phyloP scores from a whole-genome alignment of 2,113 vertebrate species.

The Neolamprologus variostigma region DNA sequence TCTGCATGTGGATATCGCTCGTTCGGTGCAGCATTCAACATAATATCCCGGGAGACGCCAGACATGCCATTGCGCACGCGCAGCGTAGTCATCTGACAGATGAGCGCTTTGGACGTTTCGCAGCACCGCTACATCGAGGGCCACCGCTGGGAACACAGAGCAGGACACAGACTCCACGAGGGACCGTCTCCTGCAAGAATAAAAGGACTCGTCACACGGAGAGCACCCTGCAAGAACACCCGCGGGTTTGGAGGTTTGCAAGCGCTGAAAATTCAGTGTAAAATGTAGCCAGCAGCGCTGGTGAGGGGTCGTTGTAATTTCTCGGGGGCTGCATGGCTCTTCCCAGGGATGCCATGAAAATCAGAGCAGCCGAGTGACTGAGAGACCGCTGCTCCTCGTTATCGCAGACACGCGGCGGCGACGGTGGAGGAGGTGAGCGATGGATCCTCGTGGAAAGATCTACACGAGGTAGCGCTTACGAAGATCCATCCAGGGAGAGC shows the following conservation, averaged over 20 bases:
- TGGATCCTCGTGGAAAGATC: conserved; percentile 33
- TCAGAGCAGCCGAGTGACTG: conserved; percentile 36
- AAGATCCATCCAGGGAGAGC: conserved; percentile 30
- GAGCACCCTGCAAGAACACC: neutral
- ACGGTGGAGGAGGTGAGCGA: conserved; percentile 17
- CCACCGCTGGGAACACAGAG: conserved; percentile 9
- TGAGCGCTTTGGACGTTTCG: conserved; percentile 8
- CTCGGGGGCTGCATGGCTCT: conserved; percentile 46
- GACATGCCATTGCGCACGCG: conserved; percentile 41
- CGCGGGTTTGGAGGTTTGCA: neutral
- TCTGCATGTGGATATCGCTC: neutral
- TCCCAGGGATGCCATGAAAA: conserved; percentile 59
- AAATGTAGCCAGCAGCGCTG: conserved; percentile 33
- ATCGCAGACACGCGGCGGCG: conserved; percentile 23
- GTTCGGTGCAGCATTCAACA: neutral
- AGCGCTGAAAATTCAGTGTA: neutral
- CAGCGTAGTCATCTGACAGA: conserved; percentile 40
- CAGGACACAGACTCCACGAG: neutral
- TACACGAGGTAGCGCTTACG: conserved; percentile 49
- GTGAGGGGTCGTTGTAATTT: neutral
- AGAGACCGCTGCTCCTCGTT: conserved; percentile 42
- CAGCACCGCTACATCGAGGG: neutral
- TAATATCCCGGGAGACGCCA: neutral
- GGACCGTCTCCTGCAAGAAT: neutral
- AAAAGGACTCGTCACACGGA: neutral